Evolutionary conservation across 2,888 invertebrate species (phyloP).

Genomic region (Bhutanitis thaidina): DNA sequence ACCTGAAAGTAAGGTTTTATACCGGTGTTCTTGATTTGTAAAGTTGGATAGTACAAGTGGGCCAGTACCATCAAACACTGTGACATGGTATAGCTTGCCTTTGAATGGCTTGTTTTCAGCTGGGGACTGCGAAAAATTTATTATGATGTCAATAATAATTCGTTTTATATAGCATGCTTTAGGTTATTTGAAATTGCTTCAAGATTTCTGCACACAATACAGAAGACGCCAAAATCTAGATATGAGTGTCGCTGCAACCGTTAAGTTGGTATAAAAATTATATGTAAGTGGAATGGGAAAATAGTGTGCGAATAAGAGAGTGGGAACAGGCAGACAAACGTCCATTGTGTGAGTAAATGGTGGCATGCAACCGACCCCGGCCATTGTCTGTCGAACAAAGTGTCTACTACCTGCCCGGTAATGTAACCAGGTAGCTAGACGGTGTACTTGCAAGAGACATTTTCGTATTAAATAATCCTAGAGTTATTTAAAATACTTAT

Average conservation of each 20-base stretch:
- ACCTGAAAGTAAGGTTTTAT: no score
- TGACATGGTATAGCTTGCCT: no score
- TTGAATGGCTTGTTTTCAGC: no score
- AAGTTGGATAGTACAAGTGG: no score
- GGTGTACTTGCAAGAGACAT: neutral
- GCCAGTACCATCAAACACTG: no score
- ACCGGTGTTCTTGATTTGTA: no score
- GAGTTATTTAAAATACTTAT: no score
- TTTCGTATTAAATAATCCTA: neutral
- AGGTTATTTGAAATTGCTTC: no score
- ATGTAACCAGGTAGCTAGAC: constrained; percentile 10
- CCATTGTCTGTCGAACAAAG: constrained; percentile 43
- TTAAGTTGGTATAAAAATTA: constrained; percentile 43
- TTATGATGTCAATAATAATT: no score
- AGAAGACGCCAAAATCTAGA: constrained; percentile 11
- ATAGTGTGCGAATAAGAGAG: constrained; percentile 62
- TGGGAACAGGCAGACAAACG: constrained; percentile 62
- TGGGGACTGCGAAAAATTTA: no score
- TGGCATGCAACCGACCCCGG: constrained; percentile 50
- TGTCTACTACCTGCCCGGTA: constrained; percentile 8
- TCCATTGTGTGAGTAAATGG: constrained; percentile 55
- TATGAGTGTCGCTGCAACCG: constrained; percentile 8
- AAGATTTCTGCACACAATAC: neutral
- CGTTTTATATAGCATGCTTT: no score
- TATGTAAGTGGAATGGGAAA: constrained; percentile 56